Base-by-base conservation (phyloP, 1,140 invertebrate species). In the Brachionus sp. region DNA sequence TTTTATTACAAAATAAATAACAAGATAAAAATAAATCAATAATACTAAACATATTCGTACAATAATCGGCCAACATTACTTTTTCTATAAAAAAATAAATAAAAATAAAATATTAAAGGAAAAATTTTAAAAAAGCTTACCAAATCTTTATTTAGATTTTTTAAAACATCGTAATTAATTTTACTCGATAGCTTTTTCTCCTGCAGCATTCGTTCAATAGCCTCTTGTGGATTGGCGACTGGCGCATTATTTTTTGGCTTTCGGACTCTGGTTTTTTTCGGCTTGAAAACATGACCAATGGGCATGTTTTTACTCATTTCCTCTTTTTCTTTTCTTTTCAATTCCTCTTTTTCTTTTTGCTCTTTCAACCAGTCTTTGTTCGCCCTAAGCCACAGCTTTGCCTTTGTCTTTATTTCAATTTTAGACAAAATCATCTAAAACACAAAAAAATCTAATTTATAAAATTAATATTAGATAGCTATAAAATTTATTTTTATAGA, bases 161-260 rank as follows among this genome's bases (percentile, higher is more conserved):
- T 95, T 12, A 98, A 89, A 19, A 98, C 96, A 85, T 98, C 96
- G 87, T 98, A 98, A 89, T 98, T 97, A 39, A 98, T 97, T 91
- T 98, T 98, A 5, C 92, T 93, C 0, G 96, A 98, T 83, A 98
- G 93, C 87, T 94, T 95, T 88, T 96, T 97, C 86, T 97, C 95
- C 85, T 95, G 93, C 6, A 98, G 88, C 92, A 98, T 95, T 88
- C 95, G 96, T 86, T 95, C 94, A 35, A 97, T 95, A 0, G 95
- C 95, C 90, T 97, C 95, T 2, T 90, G 91, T 13, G 95, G 94
- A n/a, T 92, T 93, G 83, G 92, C 93, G 0, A 94, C 93, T 19
- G 77, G 77, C 12, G 77, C 57, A 44, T 57, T 80, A 66, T 80
- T 80, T 80, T 80, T 80, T 13, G 46, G 77, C 62, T 80, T 80